Evolutionary conservation across 2,888 invertebrate genomes (phyloP).

Genomic region (Lacanobia wlatinum): DNA sequence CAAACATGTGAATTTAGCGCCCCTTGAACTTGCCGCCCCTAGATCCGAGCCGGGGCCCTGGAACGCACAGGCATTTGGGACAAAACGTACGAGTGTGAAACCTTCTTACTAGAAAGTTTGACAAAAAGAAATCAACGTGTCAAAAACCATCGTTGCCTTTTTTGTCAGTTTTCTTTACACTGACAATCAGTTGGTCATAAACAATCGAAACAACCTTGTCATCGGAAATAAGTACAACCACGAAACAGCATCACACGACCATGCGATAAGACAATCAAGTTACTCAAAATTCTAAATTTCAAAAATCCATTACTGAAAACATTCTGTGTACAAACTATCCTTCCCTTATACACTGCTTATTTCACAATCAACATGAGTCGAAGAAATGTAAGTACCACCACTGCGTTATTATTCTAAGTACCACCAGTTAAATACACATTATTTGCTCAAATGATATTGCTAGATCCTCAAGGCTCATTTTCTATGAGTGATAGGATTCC

Average conservation of each 20-base stretch:
- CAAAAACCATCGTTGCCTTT: background rate
- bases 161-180: background rate
- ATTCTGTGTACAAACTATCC: background rate
- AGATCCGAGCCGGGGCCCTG: too few relatives aligned
- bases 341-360: background rate
- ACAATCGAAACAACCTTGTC: background rate
- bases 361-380: constrained; percentile 41
- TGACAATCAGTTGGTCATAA: constrained; percentile 10
- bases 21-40: too few relatives aligned
- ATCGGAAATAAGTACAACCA: background rate
- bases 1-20: too few relatives aligned
- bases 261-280: constrained; percentile 27
- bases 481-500: background rate
- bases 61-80: too few relatives aligned
- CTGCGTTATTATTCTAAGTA: too few relatives aligned
- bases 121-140: background rate
- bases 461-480: background rate
- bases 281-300: constrained; percentile 22
- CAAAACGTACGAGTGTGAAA: background rate
- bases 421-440: too few relatives aligned
- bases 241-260: background rate
- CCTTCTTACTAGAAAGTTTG: background rate
- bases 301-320: background rate
- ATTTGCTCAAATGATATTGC: background rate
- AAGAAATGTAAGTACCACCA: constrained; percentile 41